Evolutionary conservation across 2,797 vertebrate genomes (phyloP).

Genomic region (Lagodon rhomboides): DNA sequence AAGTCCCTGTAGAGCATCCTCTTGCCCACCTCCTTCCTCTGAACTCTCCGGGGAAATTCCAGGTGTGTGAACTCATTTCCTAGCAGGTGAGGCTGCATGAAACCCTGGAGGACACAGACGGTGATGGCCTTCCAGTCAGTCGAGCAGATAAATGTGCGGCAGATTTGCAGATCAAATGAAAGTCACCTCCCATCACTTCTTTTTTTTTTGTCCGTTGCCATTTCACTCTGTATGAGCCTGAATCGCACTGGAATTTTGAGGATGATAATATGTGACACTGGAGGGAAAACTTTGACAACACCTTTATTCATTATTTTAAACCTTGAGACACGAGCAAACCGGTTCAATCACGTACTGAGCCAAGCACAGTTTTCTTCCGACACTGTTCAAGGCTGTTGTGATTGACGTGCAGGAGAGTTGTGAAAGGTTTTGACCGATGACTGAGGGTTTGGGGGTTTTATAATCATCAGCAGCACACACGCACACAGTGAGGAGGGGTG

Average conservation of each 20-base stretch:
- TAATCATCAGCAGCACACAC: not conserved
- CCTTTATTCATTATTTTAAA: too few species aligned
- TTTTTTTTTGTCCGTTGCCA: not conserved
- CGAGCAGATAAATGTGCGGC: constrained; percentile 11
- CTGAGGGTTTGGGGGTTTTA: not conserved
- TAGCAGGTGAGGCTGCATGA: constrained; percentile 96
- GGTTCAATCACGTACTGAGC: not conserved
- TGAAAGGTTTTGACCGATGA: not conserved
- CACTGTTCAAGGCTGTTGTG: not conserved
- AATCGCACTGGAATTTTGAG: not conserved
- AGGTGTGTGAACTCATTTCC: constrained; percentile 98
- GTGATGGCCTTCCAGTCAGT: constrained; percentile 10
- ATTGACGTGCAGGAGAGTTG: not conserved
- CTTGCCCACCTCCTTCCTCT: constrained; percentile 97
- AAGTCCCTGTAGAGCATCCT: constrained; percentile 97
- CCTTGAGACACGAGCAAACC: not conserved
- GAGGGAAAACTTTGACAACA: too few species aligned
- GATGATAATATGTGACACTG: not conserved
- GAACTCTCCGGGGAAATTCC: constrained; percentile 97
- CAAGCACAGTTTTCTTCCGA: not conserved
- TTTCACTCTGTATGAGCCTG: not conserved
- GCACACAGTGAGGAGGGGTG: not conserved
- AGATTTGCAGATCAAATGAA: constrained; percentile 30
- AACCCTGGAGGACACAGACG: constrained; percentile 85
- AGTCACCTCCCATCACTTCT: not conserved